phyloP scores from a whole-genome alignment of 2,888 invertebrate species.

The Schizaphis graminum region DNA sequence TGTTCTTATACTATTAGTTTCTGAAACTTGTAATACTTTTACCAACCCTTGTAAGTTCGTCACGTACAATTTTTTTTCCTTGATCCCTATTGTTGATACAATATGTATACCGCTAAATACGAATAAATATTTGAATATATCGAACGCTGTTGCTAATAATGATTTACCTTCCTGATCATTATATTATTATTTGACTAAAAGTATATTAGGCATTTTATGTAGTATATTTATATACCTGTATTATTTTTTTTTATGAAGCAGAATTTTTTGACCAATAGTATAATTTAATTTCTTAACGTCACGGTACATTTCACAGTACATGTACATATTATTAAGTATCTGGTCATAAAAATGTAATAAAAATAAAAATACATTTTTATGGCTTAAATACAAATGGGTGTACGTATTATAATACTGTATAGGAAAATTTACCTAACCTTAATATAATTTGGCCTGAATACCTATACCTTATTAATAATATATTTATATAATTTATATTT shows the following conservation, averaged over 20 bases:
- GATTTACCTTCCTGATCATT: background rate
- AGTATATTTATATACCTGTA: background rate
- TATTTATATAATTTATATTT: background rate
- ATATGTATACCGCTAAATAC: background rate
- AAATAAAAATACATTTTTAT: background rate
- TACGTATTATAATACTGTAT: background rate
- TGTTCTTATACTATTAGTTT: constrained; percentile 6
- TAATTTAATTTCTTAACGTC: background rate
- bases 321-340: background rate
- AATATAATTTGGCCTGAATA: background rate
- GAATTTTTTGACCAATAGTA: background rate
- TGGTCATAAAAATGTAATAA: background rate
- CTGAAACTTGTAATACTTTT: constrained; percentile 5
- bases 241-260: no score
- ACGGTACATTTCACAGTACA: background rate
- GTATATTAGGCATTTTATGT: background rate
- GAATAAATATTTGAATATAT: constrained; percentile 1
- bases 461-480: background rate
- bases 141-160: background rate
- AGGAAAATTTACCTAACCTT: background rate
- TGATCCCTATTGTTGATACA: background rate
- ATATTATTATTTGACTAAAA: background rate
- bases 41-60: background rate
- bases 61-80: constrained; percentile 4
- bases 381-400: background rate